These are phyloP conservation scores for Odontesthes bonariensis DNA, from an alignment of 2,113 vertebrate species.

Conservation along the genomic window DNA sequence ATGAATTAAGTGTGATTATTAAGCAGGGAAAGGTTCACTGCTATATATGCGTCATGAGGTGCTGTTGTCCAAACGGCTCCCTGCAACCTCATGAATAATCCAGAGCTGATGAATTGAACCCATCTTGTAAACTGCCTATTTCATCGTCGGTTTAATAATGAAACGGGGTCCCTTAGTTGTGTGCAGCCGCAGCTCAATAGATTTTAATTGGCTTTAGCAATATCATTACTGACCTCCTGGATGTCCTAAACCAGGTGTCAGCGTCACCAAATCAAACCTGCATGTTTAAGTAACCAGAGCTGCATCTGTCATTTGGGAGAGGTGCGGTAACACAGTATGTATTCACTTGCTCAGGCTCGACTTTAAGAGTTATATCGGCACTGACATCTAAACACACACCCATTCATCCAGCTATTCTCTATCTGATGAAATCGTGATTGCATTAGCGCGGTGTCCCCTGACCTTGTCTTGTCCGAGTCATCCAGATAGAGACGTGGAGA, in stretches of 20 bases:
- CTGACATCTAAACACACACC: slow-evolving; percentile 1
- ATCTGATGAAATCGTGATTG: slow-evolving; percentile 57
- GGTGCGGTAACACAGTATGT: background rate
- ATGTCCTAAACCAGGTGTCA: slow-evolving; percentile 5
- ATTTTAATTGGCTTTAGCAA: slow-evolving; percentile 30
- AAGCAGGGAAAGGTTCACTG: background rate
- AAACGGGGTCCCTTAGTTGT: slow-evolving; percentile 27
- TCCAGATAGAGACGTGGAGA: slow-evolving; percentile 49
- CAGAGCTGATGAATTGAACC: slow-evolving; percentile 45
- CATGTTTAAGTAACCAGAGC: background rate
- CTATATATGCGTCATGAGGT: background rate
- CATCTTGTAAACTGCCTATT: slow-evolving; percentile 24
- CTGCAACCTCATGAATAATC: slow-evolving; percentile 60
- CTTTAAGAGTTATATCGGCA: background rate
- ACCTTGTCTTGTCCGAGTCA: slow-evolving; percentile 55
- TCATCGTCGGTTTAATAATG: slow-evolving; percentile 54
- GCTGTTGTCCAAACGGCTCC: slow-evolving; percentile 25
- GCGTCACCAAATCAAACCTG: background rate
- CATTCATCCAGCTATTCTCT: slow-evolving; percentile 2
- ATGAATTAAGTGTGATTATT: slow-evolving; percentile 23
- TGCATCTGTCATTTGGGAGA: slow-evolving; percentile 2
- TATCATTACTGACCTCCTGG: background rate
- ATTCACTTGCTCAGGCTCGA: slow-evolving; percentile 1
- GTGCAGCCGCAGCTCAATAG: slow-evolving; percentile 13
- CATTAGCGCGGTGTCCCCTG: slow-evolving; percentile 54